These are phyloP conservation scores for Oxyura jamaicensis DNA, from an alignment of 2,113 vertebrate genomes.

Conservation along the genomic window DNA sequence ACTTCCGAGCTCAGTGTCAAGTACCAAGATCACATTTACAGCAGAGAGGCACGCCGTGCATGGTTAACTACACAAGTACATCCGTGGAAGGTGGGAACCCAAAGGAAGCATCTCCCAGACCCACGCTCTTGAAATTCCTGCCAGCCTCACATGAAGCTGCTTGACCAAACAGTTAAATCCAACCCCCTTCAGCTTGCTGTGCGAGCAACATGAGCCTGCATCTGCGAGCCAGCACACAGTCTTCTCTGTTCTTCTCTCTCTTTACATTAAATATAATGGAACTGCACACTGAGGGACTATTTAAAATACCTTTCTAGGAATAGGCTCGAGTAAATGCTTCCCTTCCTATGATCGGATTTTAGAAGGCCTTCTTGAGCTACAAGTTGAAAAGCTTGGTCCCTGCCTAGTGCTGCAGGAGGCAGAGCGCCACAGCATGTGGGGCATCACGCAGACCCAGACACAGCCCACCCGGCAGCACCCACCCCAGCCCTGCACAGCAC, in stretches of 20 bases:
- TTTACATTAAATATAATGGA: background rate
- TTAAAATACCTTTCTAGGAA: conserved; percentile 3
- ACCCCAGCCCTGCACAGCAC: background rate
- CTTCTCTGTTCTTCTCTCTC: background rate
- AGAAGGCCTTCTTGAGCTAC: background rate
- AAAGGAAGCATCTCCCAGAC: background rate
- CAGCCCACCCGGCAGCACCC: background rate
- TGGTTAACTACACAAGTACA: background rate
- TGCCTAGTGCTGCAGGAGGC: background rate
- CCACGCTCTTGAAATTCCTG: background rate
- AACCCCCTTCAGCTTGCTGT: background rate
- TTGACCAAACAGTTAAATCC: background rate
- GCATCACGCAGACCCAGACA: background rate
- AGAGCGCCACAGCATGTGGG: rapidly evolving
- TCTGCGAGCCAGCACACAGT: background rate
- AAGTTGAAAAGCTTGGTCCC: background rate
- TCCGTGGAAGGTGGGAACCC: background rate
- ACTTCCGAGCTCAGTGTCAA: background rate
- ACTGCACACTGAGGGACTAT: background rate
- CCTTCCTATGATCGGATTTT: background rate
- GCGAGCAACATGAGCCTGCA: background rate
- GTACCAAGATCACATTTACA: background rate
- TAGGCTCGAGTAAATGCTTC: background rate
- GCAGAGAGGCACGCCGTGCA: rapidly evolving
- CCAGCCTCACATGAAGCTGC: background rate